phyloP scores from a whole-genome alignment of 2,888 invertebrate genomes.

The Sminthurinus aureus region DNA sequence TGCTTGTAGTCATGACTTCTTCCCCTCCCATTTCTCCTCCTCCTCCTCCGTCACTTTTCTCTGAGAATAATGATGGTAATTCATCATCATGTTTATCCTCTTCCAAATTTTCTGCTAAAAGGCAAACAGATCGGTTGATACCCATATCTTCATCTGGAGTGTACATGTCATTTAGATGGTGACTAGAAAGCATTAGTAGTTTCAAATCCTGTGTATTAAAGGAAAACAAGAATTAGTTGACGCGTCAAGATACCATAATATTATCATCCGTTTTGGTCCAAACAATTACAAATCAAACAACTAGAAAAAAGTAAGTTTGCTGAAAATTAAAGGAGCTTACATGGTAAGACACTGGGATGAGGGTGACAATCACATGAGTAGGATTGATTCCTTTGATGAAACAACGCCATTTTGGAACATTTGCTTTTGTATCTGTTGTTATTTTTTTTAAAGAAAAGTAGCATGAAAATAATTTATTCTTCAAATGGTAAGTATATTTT shows the following conservation, averaged over 20 bases:
- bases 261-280: neutral
- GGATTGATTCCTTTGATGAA: slow-evolving; percentile 71
- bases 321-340: no score
- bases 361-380: slow-evolving; percentile 72
- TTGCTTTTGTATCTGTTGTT: neutral
- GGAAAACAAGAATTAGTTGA: neutral
- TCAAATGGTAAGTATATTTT: neutral
- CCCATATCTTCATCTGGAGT: neutral
- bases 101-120: neutral
- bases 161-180: slow-evolving; percentile 9
- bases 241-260: no score
- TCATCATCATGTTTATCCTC: slow-evolving; percentile 15
- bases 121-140: neutral
- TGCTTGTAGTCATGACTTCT: slow-evolving; percentile 20
- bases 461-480: neutral
- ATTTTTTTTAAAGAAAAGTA: neutral
- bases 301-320: neutral
- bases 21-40: neutral
- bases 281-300: neutral
- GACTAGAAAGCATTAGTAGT: slow-evolving; percentile 60
- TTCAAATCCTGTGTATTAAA: slow-evolving; percentile 59
- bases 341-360: slow-evolving; percentile 71
- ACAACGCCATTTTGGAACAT: slow-evolving; percentile 63
- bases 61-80: slow-evolving; percentile 6
- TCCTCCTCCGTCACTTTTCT: slow-evolving; percentile 9